phyloP scores from a whole-genome alignment of 2,113 vertebrate genomes.

The Leucopternis melanops region DNA sequence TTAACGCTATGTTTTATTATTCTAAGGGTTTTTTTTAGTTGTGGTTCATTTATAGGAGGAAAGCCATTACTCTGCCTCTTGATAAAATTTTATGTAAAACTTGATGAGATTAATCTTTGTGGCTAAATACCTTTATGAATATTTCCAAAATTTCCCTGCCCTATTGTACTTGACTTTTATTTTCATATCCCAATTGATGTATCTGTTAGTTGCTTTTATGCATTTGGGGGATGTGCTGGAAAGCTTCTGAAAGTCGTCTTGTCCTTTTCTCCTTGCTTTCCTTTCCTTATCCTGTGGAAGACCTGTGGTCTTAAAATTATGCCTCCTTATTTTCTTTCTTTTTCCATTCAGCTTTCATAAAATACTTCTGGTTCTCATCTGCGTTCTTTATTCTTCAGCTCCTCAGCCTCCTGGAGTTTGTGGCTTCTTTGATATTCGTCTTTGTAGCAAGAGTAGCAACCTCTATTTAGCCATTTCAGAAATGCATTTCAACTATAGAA shows the following conservation, averaged over 20 bases:
- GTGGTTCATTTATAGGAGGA: background rate
- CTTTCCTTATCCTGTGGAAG: background rate
- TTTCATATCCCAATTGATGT: background rate
- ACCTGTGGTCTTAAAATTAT: background rate
- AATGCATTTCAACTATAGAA: background rate
- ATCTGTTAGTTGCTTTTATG: background rate
- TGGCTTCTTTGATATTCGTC: background rate
- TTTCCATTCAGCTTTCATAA: background rate
- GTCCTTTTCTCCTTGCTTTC: background rate
- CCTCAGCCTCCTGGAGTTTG: background rate
- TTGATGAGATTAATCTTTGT: background rate
- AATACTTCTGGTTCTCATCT: background rate
- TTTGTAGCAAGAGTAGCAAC: background rate
- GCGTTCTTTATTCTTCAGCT: background rate
- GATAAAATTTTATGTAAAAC: background rate
- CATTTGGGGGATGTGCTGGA: background rate
- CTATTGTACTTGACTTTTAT: background rate
- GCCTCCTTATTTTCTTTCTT: background rate
- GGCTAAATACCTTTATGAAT: background rate
- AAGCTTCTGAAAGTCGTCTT: background rate
- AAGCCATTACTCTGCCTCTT: background rate
- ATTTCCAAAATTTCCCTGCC: background rate
- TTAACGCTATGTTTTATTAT: background rate
- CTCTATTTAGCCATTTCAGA: background rate
- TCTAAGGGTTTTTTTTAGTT: background rate